phyloP scores from a whole-genome alignment of 2,113 vertebrate genomes.

The Prinia subflava region DNA sequence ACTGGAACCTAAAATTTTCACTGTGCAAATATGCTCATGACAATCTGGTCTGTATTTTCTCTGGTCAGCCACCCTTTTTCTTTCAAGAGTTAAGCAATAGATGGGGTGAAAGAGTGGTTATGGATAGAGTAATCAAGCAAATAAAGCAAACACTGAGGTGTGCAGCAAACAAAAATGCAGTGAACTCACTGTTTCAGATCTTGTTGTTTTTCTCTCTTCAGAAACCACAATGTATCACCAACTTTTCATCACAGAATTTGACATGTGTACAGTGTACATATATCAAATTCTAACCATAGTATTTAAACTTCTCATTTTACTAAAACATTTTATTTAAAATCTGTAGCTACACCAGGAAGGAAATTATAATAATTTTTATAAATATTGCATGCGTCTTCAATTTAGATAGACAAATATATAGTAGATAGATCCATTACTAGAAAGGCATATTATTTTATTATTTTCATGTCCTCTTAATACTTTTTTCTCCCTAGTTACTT shows the following conservation, averaged over 20 bases:
- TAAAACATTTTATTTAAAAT: neutral
- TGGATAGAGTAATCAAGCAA: neutral
- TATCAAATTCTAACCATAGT: neutral
- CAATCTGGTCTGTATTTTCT: neutral
- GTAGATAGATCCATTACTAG: neutral
- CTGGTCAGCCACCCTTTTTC: neutral
- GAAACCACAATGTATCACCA: neutral
- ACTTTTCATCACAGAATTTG: neutral
- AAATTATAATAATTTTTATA: neutral
- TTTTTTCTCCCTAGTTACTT: constrained; percentile 71
- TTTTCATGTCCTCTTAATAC: neutral
- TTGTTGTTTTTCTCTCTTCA: neutral
- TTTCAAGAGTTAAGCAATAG: neutral
- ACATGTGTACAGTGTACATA: neutral
- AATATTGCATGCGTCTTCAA: neutral
- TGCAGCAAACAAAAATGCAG: neutral
- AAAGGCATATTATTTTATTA: neutral
- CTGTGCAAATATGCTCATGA: neutral
- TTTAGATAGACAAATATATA: neutral
- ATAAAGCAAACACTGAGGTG: neutral
- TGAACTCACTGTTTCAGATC: neutral
- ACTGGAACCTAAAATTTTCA: neutral
- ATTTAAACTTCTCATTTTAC: neutral
- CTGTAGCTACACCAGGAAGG: neutral
- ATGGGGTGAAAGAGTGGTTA: neutral